Percentiles rank a stretch among this genome's conserved stretches.
phyloP scores from a whole-genome alignment of 2,797 vertebrate species.

The Amazonetta brasiliensis region DNA sequence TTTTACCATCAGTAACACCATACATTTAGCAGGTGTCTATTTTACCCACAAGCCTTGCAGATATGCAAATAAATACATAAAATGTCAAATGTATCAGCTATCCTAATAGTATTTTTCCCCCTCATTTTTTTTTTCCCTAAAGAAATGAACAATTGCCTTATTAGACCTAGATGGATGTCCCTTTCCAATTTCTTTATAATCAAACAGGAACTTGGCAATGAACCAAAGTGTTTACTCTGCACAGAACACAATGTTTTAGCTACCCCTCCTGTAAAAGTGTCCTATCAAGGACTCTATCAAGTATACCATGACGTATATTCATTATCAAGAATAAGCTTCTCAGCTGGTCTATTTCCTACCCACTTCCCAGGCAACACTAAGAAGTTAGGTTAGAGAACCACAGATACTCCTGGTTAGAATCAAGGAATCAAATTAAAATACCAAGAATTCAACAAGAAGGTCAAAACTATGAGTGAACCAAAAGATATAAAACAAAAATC shows the following conservation, averaged over 20 bases:
- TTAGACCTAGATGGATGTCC: neutral
- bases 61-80: constrained; percentile 64
- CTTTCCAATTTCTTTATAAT: constrained; percentile 50
- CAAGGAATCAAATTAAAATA: neutral
- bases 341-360: constrained; percentile 9
- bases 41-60: constrained; percentile 45
- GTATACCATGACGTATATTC: neutral
- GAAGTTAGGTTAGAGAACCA: neutral
- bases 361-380: neutral
- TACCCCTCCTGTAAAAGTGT: constrained; percentile 15
- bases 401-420: neutral
- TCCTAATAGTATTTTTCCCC: neutral
- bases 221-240: constrained; percentile 33
- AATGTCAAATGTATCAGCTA: constrained; percentile 13
- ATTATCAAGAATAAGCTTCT: constrained; percentile 1
- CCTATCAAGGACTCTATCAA: constrained; percentile 18
- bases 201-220: constrained; percentile 49
- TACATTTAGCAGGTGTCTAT: constrained; percentile 68
- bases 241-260: constrained; percentile 21
- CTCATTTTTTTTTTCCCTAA: constrained; percentile 11
- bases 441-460: neutral
- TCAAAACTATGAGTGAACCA: neutral
- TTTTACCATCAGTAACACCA: constrained; percentile 53
- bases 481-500: neutral
- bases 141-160: constrained; percentile 23